phyloP scores from a whole-genome alignment of 2,797 vertebrate genomes.

The Pantherophis alleghaniensis region DNA sequence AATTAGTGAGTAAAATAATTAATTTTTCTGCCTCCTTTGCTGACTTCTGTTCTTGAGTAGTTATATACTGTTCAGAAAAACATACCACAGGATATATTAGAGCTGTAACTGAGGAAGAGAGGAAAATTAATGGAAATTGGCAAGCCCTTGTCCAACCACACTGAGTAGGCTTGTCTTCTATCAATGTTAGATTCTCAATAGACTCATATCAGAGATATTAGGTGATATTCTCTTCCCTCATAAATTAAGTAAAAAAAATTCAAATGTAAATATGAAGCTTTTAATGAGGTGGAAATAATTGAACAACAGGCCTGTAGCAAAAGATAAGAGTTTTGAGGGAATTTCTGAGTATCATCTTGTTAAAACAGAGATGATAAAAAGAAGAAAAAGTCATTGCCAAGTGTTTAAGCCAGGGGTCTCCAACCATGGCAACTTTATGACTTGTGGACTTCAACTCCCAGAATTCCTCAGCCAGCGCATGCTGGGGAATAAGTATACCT shows the following conservation, averaged over 20 bases:
- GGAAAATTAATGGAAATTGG: background rate
- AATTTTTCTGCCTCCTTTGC: background rate
- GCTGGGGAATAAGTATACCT: no score
- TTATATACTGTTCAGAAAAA: background rate
- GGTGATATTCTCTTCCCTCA: background rate
- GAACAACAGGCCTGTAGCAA: background rate
- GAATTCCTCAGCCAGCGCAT: no score
- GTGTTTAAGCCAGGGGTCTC: background rate
- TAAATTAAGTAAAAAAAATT: background rate
- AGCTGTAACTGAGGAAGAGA: background rate
- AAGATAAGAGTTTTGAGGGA: background rate
- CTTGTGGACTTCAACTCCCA: no score
- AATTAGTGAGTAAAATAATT: background rate
- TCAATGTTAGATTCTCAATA: background rate
- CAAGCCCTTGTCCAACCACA: background rate
- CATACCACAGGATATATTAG: background rate
- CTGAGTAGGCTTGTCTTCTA: background rate
- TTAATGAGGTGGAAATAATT: background rate
- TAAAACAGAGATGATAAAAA: background rate
- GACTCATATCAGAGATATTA: background rate
- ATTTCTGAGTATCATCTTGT: background rate
- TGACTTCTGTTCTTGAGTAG: background rate
- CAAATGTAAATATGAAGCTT: background rate
- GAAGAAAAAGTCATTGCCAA: background rate
- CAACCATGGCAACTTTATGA: no score